Conservation (phyloP, 1,140 invertebrate species). For the Drosophila leontia region DNA sequence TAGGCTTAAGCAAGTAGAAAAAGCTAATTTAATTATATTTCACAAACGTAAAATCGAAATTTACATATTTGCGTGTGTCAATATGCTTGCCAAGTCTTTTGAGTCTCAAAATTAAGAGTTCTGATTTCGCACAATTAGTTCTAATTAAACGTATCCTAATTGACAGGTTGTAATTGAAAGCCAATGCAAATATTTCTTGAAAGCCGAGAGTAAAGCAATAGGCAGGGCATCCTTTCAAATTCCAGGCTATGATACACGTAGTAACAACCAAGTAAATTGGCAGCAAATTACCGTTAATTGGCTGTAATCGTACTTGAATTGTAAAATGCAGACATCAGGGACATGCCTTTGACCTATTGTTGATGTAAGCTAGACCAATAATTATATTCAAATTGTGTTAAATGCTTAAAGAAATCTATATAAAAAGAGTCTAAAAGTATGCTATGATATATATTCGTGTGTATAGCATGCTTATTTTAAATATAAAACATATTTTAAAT, state of each 20-base stretch:
- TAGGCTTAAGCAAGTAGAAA: too few relatives aligned
- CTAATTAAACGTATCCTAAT: constrained; percentile 33
- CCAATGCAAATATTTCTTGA: constrained; percentile 5
- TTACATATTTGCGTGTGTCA: not conserved
- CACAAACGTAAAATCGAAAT: not conserved
- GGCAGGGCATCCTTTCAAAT: not conserved
- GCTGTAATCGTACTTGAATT: constrained; percentile 7
- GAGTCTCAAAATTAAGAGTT: not conserved
- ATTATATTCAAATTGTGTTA: not conserved
- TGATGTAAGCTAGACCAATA: not conserved
- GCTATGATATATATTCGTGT: not conserved
- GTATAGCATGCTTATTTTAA: not conserved
- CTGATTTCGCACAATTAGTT: constrained; percentile 22
- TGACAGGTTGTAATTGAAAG: constrained; percentile 35
- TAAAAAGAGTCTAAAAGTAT: not conserved
- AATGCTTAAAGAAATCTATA: not conserved
- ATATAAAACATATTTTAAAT: too few relatives aligned
- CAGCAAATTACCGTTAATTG: constrained; percentile 38
- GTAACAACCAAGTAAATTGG: constrained; percentile 16
- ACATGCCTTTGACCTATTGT: not conserved
- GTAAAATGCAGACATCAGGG: not conserved
- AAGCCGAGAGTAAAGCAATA: not conserved
- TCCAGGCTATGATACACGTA: not conserved
- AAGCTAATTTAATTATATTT: not conserved
- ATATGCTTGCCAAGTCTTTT: not conserved